Evolutionary conservation across 2,888 invertebrate genomes (phyloP).

Genomic region (Lamellibrachia satsuma): DNA sequence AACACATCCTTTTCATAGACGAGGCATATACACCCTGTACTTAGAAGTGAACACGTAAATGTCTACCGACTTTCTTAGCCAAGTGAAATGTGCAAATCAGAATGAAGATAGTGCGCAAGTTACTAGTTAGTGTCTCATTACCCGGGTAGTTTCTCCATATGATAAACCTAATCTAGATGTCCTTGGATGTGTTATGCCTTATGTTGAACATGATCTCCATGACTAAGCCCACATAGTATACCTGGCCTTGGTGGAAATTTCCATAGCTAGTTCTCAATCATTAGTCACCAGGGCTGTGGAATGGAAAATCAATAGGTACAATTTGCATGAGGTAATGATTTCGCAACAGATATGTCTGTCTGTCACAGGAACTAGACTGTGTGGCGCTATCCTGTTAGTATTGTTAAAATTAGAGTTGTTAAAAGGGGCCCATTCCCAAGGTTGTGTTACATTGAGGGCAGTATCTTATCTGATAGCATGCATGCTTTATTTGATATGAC

Average conservation of each 20-base stretch:
- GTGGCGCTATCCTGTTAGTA: neutral
- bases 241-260: neutral
- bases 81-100: neutral
- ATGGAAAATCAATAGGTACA: conserved; percentile 10
- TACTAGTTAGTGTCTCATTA: neutral
- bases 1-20: neutral
- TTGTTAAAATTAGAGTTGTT: neutral
- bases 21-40: neutral
- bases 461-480: neutral
- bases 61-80: neutral
- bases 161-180: neutral
- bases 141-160: neutral
- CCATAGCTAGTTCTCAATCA: neutral
- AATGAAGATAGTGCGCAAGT: neutral
- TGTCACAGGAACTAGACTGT: neutral
- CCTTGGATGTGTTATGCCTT: neutral
- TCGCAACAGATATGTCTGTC: neutral
- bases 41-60: neutral
- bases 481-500: neutral
- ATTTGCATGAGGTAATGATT: neutral
- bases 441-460: neutral
- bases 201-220: neutral
- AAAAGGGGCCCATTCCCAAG: neutral
- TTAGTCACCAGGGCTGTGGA: neutral
- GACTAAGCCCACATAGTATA: neutral